A percentile compares a stretch with the other conserved stretches of the same genome.
Evolutionary conservation across 2,888 invertebrate genomes (phyloP).

Genomic region (Pristionchus entomophagus): DNA sequence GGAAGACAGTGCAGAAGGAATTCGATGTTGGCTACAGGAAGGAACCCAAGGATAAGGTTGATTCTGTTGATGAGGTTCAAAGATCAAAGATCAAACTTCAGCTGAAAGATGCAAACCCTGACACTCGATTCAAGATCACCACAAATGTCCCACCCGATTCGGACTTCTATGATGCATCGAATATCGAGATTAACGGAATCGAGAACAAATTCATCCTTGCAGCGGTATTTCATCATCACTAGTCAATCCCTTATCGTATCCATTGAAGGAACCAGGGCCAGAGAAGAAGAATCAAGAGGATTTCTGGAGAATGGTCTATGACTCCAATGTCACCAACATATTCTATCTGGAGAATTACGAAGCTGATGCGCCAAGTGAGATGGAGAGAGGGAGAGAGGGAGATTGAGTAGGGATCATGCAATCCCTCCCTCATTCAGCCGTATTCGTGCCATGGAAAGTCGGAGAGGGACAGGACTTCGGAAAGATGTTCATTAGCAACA

Average conservation of each 20-base stretch:
- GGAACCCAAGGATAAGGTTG: constrained; percentile 6
- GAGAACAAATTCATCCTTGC: constrained; percentile 39
- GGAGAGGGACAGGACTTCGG: constrained; percentile 30
- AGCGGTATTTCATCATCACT: neutral
- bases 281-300: constrained; percentile 24
- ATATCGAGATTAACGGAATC: constrained; percentile 14
- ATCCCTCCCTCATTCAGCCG: neutral
- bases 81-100: neutral
- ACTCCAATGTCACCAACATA: constrained; percentile 42
- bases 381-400: too few relatives aligned
- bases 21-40: constrained; percentile 34
- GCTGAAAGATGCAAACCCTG: neutral
- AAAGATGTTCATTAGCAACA: constrained; percentile 36
- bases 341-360: constrained; percentile 38
- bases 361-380: neutral
- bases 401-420: neutral
- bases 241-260: neutral
- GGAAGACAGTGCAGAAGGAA: neutral
- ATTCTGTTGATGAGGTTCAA: neutral
- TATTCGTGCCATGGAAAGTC: constrained; percentile 37
- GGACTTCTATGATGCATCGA: constrained; percentile 36
- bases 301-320: constrained; percentile 45
- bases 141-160: constrained; percentile 30
- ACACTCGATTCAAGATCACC: constrained; percentile 39
- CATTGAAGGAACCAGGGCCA: neutral